Percentiles rank a stretch among this genome's conserved stretches.
phyloP scores from a whole-genome alignment of 2,888 invertebrate species.

The Metopia argyrocephala region DNA sequence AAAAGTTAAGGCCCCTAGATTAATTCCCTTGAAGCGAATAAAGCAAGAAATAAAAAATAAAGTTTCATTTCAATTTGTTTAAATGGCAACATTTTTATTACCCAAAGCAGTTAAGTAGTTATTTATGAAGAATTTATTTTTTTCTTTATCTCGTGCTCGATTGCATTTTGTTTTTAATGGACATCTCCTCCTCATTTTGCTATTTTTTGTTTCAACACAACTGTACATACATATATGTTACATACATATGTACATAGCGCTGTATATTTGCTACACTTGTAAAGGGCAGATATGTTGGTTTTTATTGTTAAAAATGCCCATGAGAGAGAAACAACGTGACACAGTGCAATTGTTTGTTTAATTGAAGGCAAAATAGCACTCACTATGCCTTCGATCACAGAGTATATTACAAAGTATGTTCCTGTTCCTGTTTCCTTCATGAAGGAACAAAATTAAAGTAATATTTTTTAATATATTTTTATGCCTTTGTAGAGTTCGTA shows the following conservation, averaged over 20 bases:
- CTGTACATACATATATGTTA: not conserved
- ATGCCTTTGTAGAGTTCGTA: not conserved
- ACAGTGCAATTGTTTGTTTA: constrained; percentile 65
- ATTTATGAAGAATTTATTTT: constrained; percentile 28
- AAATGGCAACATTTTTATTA: constrained; percentile 60
- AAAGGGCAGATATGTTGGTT: too few relatives aligned
- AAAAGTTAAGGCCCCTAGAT: too few relatives aligned
- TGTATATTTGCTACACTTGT: too few relatives aligned
- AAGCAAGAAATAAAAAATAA: constrained; percentile 62
- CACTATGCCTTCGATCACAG: constrained; percentile 26
- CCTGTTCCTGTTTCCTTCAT: too few relatives aligned
- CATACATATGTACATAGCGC: too few relatives aligned
- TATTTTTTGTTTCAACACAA: constrained; percentile 37
- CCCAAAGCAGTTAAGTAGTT: constrained; percentile 49
- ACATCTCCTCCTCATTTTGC: too few relatives aligned
- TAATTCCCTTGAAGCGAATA: constrained; percentile 41
- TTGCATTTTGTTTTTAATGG: constrained; percentile 61
- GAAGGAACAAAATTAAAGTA: constrained; percentile 6
- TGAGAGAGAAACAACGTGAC: constrained; percentile 62
- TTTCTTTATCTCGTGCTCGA: constrained; percentile 44
- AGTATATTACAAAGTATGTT: too few relatives aligned
- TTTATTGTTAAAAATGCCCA: constrained; percentile 64
- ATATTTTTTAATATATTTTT: constrained; percentile 30
- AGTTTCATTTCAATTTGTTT: constrained; percentile 20
- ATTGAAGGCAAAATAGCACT: not conserved